phyloP scores from a whole-genome alignment of 92 coral and sea anemone genomes.

The Meandrina meandrites region DNA sequence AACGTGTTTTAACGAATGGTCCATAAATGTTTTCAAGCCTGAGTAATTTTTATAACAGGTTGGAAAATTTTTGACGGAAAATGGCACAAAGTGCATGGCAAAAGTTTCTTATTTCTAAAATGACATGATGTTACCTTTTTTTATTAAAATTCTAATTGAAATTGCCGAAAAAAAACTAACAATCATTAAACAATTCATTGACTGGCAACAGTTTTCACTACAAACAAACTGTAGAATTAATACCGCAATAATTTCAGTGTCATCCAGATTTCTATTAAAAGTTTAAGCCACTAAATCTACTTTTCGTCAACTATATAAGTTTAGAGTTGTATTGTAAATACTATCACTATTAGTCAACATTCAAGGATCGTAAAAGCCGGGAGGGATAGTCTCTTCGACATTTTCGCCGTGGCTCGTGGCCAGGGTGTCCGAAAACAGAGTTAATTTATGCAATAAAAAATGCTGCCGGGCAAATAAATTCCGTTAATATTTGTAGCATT shows the following conservation, averaged over 20 bases:
- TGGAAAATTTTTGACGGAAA: not conserved
- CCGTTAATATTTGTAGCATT: not conserved
- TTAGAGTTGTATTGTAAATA: too few relatives aligned
- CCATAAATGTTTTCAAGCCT: too few relatives aligned
- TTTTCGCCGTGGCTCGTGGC: not conserved
- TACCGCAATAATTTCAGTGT: not conserved
- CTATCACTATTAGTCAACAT: too few relatives aligned
- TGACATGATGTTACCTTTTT: not conserved
- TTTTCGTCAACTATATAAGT: not conserved
- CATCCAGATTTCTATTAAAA: not conserved
- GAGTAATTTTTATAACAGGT: not conserved
- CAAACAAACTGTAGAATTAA: not conserved
- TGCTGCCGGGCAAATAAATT: not conserved
- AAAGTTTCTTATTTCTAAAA: too few relatives aligned
- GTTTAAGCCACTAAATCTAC: not conserved
- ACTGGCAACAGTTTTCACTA: not conserved
- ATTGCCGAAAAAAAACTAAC: not conserved
- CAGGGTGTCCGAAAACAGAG: not conserved
- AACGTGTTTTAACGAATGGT: too few relatives aligned
- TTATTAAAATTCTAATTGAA: not conserved
- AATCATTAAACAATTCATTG: not conserved
- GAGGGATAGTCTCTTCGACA: not conserved
- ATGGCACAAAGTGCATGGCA: not conserved
- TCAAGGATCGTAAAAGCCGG: too few relatives aligned
- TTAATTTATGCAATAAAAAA: not conserved